Evolutionary conservation across 2,888 invertebrate genomes (phyloP), one percentile per base, ranked within the genome.

Genomic region (Heliconius cydno): DNA sequence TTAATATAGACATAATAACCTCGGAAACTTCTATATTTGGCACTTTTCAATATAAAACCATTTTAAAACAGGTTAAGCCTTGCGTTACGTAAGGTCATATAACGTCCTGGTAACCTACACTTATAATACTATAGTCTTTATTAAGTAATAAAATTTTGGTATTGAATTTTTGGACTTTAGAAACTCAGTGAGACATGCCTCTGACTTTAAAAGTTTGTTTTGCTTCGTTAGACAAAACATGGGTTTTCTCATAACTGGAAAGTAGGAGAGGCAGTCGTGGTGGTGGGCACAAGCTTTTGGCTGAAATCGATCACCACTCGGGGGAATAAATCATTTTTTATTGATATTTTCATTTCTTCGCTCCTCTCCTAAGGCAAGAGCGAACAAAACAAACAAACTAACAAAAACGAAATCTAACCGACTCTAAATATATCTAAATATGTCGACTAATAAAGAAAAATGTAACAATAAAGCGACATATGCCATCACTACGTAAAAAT

Each of bases 11-110:
- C 46, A 46, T 19, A 25, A 41, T 70, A 41, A 41, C 70, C 70
- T 70, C 25, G 46, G 41, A 25, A n/a, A 19, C 19, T 9, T 15
- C 70, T 70, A 46, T 70, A 70, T 70, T 70, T 70, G 70, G 70
- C 15, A 41, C 25, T 70, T 70, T 46, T 46, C 25, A 41, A 46
- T 70, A 70, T 25, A 25, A 70, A 70, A 70, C 3, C 46, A 46
- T 46, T 70, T 46, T 46, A 41, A 46, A 70, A 25, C 70, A 70
- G 70, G 41, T 70, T 70, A 25, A 70, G 25, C 13, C 25, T 70
- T 70, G 46, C 41, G 9, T 70, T 46, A 25, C 19, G 9, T 70
- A 9, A 70, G 70, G 70, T 70, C 70, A 70, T 41, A 25, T 46
- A 70, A 38, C 12, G 68, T 68, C 68, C 68, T 10, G 4, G 38